Percentiles rank a stretch among this genome's conserved stretches.
phyloP scores from a whole-genome alignment of 2,797 vertebrate genomes.

The Karalla daura region DNA sequence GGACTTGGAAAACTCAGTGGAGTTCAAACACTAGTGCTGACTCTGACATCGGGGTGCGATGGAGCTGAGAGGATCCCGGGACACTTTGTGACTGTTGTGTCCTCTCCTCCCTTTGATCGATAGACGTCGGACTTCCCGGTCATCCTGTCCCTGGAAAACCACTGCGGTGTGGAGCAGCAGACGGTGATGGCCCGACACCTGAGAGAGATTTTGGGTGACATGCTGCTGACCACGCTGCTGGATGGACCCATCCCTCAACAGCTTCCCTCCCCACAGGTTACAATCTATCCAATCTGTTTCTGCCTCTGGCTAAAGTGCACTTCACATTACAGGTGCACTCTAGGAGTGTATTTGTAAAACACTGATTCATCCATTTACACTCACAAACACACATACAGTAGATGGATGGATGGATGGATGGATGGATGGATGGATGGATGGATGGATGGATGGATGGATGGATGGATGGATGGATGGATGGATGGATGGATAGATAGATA shows the following conservation, averaged over 20 bases:
- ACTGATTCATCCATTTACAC: too few relatives aligned
- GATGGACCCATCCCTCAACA: slow-evolving; percentile 78
- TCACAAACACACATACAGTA: too few relatives aligned
- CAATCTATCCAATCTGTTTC: background rate
- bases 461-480: too few relatives aligned
- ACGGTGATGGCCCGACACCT: slow-evolving; percentile 87
- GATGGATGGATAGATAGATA: too few relatives aligned
- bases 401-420: too few relatives aligned
- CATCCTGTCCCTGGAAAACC: slow-evolving; percentile 95
- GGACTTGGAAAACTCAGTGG: slow-evolving; percentile 25
- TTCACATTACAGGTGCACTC: too few relatives aligned
- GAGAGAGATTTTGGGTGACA: slow-evolving; percentile 87
- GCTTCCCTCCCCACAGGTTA: slow-evolving; percentile 93
- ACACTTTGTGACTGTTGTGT: background rate
- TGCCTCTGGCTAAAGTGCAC: background rate
- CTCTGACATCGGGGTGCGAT: too few relatives aligned
- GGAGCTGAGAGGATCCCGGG: background rate
- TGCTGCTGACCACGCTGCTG: slow-evolving; percentile 82
- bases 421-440: too few relatives aligned
- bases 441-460: too few relatives aligned
- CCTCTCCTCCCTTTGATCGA: slow-evolving; percentile 1
- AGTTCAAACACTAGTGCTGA: too few relatives aligned
- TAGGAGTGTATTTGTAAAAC: too few relatives aligned
- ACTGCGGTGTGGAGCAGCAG: slow-evolving; percentile 93
- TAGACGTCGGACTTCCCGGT: slow-evolving; percentile 92